These are phyloP conservation scores for Goniozus legneri DNA, from an alignment of 1,140 invertebrate species.

Conservation along the genomic window DNA sequence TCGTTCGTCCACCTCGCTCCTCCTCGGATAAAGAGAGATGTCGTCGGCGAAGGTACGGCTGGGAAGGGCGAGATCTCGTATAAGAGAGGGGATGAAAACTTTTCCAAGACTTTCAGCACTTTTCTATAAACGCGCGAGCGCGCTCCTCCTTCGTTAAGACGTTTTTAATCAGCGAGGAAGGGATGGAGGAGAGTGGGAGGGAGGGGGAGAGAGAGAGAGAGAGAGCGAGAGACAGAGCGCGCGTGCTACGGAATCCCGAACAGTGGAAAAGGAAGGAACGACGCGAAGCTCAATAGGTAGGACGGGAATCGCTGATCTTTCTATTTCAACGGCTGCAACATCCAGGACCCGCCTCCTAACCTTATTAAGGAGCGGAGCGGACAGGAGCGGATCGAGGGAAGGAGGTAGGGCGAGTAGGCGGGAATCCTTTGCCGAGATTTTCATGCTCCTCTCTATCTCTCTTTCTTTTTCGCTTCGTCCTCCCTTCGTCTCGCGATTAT, in stretches of 20 bases:
- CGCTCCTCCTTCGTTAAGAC: conserved; percentile 29
- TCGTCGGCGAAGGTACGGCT: background rate
- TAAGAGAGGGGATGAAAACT: conserved; percentile 16
- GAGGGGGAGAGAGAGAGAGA: conserved; percentile 3
- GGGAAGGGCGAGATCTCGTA: too few relatives aligned
- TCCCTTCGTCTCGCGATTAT: conserved; percentile 15
- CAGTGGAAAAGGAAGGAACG: too few relatives aligned
- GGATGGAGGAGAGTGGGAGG: background rate
- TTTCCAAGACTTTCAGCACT: conserved; percentile 30
- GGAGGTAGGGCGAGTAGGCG: conserved; percentile 6
- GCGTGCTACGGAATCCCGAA: too few relatives aligned
- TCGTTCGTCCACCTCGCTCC: background rate
- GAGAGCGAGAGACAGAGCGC: conserved; percentile 2
- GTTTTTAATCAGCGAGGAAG: conserved; percentile 33
- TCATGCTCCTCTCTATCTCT: conserved; percentile 4
- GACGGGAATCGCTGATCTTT: conserved; percentile 28
- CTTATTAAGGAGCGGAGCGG: conserved; percentile 11
- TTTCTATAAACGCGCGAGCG: conserved; percentile 31
- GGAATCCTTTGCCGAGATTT: conserved; percentile 3
- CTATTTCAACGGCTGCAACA: conserved; percentile 17
- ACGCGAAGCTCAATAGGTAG: too few relatives aligned
- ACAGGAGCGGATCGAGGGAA: background rate
- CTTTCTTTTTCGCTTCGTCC: background rate
- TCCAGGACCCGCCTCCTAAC: conserved; percentile 5
- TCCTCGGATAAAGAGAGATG: background rate